phyloP scores from a whole-genome alignment of 2,113 vertebrate species.

The Callopanchax toddi region DNA sequence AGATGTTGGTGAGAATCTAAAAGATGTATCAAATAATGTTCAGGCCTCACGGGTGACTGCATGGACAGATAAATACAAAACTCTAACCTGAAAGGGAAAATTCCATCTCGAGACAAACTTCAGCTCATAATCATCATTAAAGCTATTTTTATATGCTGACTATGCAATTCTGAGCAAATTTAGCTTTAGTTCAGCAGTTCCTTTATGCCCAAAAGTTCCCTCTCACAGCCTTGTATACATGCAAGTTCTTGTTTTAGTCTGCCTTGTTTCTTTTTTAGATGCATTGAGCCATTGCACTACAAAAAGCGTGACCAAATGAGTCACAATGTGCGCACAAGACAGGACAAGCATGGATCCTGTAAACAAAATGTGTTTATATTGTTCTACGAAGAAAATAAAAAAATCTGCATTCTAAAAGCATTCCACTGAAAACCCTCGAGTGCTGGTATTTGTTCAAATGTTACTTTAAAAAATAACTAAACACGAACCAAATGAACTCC shows the following conservation, averaged over 20 bases:
- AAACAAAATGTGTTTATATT: not conserved
- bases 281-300: not conserved
- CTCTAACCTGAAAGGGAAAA: conserved; percentile 2
- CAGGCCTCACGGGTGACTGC: conserved; percentile 14
- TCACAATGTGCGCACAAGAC: conserved; percentile 10
- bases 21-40: not conserved
- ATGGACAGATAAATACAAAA: not conserved
- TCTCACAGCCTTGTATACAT: conserved; percentile 17
- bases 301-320: conserved; percentile 14
- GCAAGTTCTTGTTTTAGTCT: conserved; percentile 48
- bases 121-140: not conserved
- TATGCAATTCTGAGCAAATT: not conserved
- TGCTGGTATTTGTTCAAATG: too few relatives aligned
- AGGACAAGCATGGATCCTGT: not conserved
- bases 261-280: not conserved
- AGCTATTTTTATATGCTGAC: too few relatives aligned
- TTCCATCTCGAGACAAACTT: not conserved
- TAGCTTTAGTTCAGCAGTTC: not conserved
- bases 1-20: conserved; percentile 17
- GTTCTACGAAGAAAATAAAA: too few relatives aligned
- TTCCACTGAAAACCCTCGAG: too few relatives aligned
- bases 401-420: too few relatives aligned
- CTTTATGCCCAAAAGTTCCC: conserved; percentile 29
- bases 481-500: too few relatives aligned
- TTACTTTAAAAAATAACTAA: too few relatives aligned